Evolutionary conservation across 2,888 invertebrate genomes (phyloP).

Genomic region (Microctonus hyperodae): DNA sequence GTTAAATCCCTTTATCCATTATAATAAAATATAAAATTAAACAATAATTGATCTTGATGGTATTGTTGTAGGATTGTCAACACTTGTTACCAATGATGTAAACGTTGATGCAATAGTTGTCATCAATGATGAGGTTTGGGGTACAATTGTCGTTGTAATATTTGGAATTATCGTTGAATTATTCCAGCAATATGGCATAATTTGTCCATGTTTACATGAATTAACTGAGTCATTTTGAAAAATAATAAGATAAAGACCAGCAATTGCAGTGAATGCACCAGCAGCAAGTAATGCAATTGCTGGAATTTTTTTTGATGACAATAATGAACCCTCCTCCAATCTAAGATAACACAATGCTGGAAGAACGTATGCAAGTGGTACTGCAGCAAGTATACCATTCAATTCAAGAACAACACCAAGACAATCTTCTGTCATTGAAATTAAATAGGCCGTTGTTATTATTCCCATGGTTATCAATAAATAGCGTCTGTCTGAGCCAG

Average conservation of each 20-base stretch:
- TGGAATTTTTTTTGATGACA: conserved; percentile 74
- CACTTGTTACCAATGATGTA: conserved; percentile 13
- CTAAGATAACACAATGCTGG: conserved; percentile 81
- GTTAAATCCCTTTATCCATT: no score
- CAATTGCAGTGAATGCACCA: conserved; percentile 70
- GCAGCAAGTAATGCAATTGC: conserved; percentile 75
- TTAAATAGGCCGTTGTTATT: conserved; percentile 72
- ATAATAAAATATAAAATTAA: no score
- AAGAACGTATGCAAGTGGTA: conserved; percentile 82
- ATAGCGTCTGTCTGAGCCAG: conserved; percentile 66
- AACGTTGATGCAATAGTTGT: conserved; percentile 4
- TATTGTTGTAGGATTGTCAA: neutral
- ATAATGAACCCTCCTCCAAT: conserved; percentile 74
- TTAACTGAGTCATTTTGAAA: conserved; percentile 63
- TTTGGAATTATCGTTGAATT: conserved; percentile 29
- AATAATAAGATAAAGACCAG: conserved; percentile 69
- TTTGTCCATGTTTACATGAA: conserved; percentile 72
- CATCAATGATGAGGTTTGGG: conserved; percentile 13
- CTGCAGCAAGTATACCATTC: conserved; percentile 83
- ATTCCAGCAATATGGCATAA: conserved; percentile 69
- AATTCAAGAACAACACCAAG: conserved; percentile 82
- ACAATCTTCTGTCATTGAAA: conserved; percentile 85
- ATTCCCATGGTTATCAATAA: conserved; percentile 73
- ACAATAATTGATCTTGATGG: neutral
- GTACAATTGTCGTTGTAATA: conserved; percentile 19